Conservation (phyloP, 1,140 invertebrate species). For the Drosophila nebulosa region DNA sequence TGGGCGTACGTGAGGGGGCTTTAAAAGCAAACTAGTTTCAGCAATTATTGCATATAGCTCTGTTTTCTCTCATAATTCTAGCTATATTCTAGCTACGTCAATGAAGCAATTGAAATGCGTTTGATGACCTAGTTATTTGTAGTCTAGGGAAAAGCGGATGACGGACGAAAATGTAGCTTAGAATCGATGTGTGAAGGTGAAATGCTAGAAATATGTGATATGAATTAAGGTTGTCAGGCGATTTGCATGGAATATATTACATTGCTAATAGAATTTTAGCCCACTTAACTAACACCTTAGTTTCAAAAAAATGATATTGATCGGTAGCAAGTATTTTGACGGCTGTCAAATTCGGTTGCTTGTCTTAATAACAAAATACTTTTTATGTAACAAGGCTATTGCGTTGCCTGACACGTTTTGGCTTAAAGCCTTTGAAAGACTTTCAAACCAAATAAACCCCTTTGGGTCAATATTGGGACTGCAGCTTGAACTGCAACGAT, state of each 20-base stretch:
- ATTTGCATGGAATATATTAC: neutral
- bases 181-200: conserved; percentile 28
- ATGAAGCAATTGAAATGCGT: neutral
- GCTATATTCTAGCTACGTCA: neutral
- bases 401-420: neutral
- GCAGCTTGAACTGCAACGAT: conserved; percentile 48
- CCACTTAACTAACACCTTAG: neutral
- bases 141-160: conserved; percentile 33
- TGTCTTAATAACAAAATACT: neutral
- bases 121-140: conserved; percentile 26
- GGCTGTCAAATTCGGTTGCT: neutral
- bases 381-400: neutral
- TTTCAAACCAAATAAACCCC: conserved; percentile 33
- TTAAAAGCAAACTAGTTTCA: too few relatives aligned
- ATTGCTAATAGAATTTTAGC: neutral
- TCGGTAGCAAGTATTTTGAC: neutral
- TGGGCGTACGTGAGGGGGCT: neutral
- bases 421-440: neutral
- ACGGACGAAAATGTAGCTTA: conserved; percentile 25
- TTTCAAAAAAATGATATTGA: neutral
- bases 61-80: too few relatives aligned
- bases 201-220: conserved; percentile 4
- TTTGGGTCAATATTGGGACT: conserved; percentile 32
- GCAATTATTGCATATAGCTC: too few relatives aligned
- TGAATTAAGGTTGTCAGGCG: conserved; percentile 45